Evolutionary conservation across 1,140 invertebrate species (phyloP), one percentile per base, ranked within the genome.

Genomic region (Apolygus lucorum): DNA sequence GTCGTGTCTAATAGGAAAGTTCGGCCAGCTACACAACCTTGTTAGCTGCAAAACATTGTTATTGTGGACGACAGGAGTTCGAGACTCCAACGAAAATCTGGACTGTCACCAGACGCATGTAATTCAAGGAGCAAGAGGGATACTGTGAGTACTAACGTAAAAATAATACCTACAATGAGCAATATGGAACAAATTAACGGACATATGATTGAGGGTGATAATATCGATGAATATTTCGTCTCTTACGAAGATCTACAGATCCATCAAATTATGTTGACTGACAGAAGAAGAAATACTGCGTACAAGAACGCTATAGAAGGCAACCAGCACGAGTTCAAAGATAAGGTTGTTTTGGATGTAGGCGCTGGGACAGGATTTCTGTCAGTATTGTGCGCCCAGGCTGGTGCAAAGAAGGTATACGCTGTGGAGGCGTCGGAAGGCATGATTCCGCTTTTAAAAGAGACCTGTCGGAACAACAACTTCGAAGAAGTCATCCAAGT

Each of bases 331-430:
- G 78, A 81, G 54, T 84, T 94, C 68, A 81, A 82, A 73, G 87
- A 88, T 67, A 96, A 96, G 81, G 80, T 86, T 2, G 92, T 99
- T 49, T 82, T 98, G 72, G 95, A 98, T 83, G 86, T 98, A 71
- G 95, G 95, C 34, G 94, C 93, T 78, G 95, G 95, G 62, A 97
- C 88, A 52, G 81, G 81, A 24, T 96, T 99, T 76, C 81, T 99
- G 17, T 96, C 94, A 28, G 89, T 99, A 85, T 98, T 99, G 84
- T 91, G 91, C 77, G 94, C 94, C 22, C 87, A 94, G 77, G 93
- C 94, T 66, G 96, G 95, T 24, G 95, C 96, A 2, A 84, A 84
- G 49, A 88, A 86, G 79, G 94, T 99, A 0, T 92, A 92, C 80
- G 96, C 93, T 14, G 87, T 99, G 73, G 93, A 97, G 82, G 91